phyloP scores from a whole-genome alignment of 2,888 invertebrate species.

The Drosophila mimica region DNA sequence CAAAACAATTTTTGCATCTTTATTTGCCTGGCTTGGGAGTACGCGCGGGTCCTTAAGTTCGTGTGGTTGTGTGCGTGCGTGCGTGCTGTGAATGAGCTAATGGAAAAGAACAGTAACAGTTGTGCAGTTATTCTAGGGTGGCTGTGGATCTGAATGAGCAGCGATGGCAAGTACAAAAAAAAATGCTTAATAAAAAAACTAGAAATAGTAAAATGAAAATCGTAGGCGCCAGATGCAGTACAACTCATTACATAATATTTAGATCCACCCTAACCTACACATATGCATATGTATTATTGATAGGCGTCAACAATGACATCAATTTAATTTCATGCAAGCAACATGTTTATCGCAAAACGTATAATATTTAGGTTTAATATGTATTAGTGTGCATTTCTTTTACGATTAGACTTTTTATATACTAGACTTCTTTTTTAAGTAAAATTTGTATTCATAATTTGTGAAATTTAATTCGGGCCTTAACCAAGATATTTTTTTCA shows the following conservation, averaged over 20 bases:
- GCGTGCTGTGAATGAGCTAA: constrained; percentile 35
- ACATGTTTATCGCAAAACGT: background rate
- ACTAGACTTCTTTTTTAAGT: background rate
- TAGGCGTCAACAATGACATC: background rate
- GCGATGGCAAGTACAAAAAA: constrained; percentile 29
- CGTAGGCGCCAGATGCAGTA: background rate
- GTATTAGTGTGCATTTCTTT: background rate
- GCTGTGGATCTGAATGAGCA: background rate
- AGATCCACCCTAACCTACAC: background rate
- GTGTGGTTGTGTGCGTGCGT: constrained; percentile 30
- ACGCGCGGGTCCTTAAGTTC: constrained; percentile 13
- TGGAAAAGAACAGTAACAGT: constrained; percentile 6
- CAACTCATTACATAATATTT: background rate
- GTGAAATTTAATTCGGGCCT: background rate
- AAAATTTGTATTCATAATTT: background rate
- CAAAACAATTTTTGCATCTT: constrained; percentile 25
- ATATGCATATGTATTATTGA: background rate
- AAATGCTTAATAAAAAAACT: background rate
- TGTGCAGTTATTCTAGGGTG: background rate
- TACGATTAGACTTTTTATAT: background rate
- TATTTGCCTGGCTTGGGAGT: constrained; percentile 30
- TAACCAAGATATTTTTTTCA: background rate
- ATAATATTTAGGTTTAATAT: too few species aligned
- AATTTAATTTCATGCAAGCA: background rate
- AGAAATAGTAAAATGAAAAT: background rate